phyloP scores from a whole-genome alignment of 2,888 invertebrate genomes.

The Fragum whitleyi region DNA sequence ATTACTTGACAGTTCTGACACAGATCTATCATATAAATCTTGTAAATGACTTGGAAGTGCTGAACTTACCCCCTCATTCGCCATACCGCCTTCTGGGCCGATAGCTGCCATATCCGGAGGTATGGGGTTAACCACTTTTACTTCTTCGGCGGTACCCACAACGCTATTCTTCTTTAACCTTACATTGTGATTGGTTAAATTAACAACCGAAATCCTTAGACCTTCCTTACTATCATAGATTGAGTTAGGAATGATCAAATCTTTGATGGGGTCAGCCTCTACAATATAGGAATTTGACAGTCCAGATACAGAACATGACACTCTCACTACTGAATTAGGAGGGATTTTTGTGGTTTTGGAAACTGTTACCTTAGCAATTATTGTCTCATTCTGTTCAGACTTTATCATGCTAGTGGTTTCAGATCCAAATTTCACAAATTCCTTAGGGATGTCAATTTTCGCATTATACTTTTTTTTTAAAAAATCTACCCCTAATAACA shows the following conservation, averaged over 20 bases:
- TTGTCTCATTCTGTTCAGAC: background rate
- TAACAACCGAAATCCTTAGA: background rate
- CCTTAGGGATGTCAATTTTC: too few species aligned
- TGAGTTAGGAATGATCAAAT: too few species aligned
- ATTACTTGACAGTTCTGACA: background rate
- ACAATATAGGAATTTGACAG: background rate
- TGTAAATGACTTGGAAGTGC: background rate
- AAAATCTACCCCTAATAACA: background rate
- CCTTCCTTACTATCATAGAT: background rate
- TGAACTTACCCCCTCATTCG: background rate
- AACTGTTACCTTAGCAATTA: background rate
- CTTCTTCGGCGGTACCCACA: background rate
- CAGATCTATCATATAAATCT: background rate
- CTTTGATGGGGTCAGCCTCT: background rate
- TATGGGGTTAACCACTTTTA: background rate
- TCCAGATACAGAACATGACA: too few species aligned
- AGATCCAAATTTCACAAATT: background rate
- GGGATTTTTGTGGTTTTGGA: too few species aligned
- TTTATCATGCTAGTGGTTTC: background rate
- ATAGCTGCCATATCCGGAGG: background rate
- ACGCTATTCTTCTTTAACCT: background rate
- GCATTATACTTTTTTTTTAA: too few species aligned
- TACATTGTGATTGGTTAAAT: background rate
- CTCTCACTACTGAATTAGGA: too few species aligned
- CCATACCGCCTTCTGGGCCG: background rate